Base-by-base conservation (phyloP, 2,797 vertebrate species). In the Ptychadena robeensis region DNA sequence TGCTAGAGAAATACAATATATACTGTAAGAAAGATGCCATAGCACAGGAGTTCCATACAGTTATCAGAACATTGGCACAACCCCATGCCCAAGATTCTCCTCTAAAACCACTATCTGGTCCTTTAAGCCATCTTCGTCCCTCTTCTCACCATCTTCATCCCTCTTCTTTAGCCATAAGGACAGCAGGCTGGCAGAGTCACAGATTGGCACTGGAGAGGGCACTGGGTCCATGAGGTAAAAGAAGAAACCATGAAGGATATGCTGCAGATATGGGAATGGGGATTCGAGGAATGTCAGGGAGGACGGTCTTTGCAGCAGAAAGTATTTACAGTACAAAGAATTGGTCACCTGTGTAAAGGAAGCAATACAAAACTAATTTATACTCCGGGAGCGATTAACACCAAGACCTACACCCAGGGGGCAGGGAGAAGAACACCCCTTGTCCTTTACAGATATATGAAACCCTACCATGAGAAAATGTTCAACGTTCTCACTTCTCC, bases 231-330 rank as follows among this genome's bases (percentile, higher is more conserved):
- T 75, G 71, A 44, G 34, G 40, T 73, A 79, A 35, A 74, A 72
- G 18, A 34, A 7, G 53, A 34, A 44, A 38, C 11, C 28, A 53
- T n/a, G 11, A 30, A 64, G 38, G 66, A 25, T 53, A 57, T 74
- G 64, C 71, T 85, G 78, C 65, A 71, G 64, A 85, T 38, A 71
- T 74, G 69, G 83, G 83, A 85, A 85, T 85, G 78, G 72, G 12
- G 28, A 81, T 25, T 53, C 65, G 37, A 85, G 83, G 83, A 85
- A 85, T 85, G 83, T 76, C 78, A 65, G 72, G 83, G 72, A 76
- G 71, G 65, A 75, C 70, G 32, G 66, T 76, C 57, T 48, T 18
- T 38, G 72, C 66, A 31, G 66, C 37, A 38, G 65, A 85, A 25
- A 71, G 22, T 85, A 85, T 76, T 71, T 85, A 85, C 83, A 75